Base-by-base conservation (phyloP, 2,888 invertebrate species). In the Rhagophthalmus giganteus region DNA sequence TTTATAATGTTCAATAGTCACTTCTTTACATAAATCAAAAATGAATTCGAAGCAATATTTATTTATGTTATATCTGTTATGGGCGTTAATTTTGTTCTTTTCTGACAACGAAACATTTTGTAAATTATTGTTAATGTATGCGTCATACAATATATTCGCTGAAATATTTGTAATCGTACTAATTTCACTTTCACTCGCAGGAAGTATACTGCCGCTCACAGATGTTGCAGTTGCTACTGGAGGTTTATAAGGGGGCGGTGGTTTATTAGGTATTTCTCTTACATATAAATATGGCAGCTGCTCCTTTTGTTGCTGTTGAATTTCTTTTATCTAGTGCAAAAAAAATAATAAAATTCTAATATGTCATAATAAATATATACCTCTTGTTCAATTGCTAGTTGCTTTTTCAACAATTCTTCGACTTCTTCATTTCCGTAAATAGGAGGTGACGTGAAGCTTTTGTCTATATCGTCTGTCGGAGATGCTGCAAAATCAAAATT, bases 171-270 rank as follows among this genome's bases (percentile, higher is more conserved):
- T 75, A 24, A 79, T 72, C 26, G 70, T 69, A 8, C 75, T 74
- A 1, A 81, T 66, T 60, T 80, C 78, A 11, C 78, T 76, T 27
- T 73, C 66, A 13, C 73, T 74, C 1, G 74, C 44, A 5, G 55
- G 47, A 7, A 55, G 40, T 13, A 54, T 25, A 6, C 68, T 59
- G 2, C 47, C 35, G 2, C 53, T 45, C 12, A 69, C 68, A 5
- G 70, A 68, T 2, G 73, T 66, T 27, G 68, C 65, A 11, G 72
- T 68, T 1, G 62, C 60, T 26, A 67, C 62, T 1, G 85, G 86
- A 4, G 86, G 85, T 0, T 83, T 85, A 71, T 88, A 88, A 0
- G 88, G 87, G 0, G 88, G 87, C 1, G 88, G 87, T 6, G 87
- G 86, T 66, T 87, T 87, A 67, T 87, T 86, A 2, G 87, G 86